Base-by-base conservation (phyloP, 2,797 vertebrate species). In the Cossypha caffra region DNA sequence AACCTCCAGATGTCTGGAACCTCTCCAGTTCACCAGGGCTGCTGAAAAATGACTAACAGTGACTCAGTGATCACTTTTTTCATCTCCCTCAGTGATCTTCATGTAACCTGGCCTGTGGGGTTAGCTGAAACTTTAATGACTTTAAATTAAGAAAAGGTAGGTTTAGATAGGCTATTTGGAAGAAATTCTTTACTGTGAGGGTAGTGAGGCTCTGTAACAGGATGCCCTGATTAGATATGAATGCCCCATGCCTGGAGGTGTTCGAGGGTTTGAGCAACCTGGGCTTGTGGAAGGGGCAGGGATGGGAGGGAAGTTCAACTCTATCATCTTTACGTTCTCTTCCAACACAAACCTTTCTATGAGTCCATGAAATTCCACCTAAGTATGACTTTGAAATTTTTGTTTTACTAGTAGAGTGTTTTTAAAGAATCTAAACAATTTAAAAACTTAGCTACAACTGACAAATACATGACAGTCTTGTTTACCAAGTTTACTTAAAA, bases 1-100 rank as follows among this genome's bases (percentile, higher is more conserved):
- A 48, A 42, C 31, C 5, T 55, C 16, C 26, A 88, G 13, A n/a
- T 28, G 5, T 18, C n/a, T 29, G 16, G 13, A 40, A 29, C 11
- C 35, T 43, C 26, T 54, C 12, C 18, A 16, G 42, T 37, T 68
- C 28, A 9, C 19, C 55, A 55, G 31, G 8, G 42, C 15, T 68
- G 33, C 20, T 47, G 47, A 25, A 5, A 67, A 52, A 47, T 52
- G 11, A 37, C 26, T 28, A 16, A 37, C 54, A 62, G 25, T 13
- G 16, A 37, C 62, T 42, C 23, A 35, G 8, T 26, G 40, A 42
- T 29, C 31, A n/a, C 18, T 81, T 54, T 61, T 10, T 5, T 68
- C 7, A 42, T 33, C 7, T 48, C 6, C 40, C 2, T 2, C 31
- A 48, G 10, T 12, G 28, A 68, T 31, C 1, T 5, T 5, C 13